Percentiles rank a stretch among this genome's conserved stretches.
phyloP scores from a whole-genome alignment of 1,140 invertebrate species.

The Neotoxoptera formosana region DNA sequence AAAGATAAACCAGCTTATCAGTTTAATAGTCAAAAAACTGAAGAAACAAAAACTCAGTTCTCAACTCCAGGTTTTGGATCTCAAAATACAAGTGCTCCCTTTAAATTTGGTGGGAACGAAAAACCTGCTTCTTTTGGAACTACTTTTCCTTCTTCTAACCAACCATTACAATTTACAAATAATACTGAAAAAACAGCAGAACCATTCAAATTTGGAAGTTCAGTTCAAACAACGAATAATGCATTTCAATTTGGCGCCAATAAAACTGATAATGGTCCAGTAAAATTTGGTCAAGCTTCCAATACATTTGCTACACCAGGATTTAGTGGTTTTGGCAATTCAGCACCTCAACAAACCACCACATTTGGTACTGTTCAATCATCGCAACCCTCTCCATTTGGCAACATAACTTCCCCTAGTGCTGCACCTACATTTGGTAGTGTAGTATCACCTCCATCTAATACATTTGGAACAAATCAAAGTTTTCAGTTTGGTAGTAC shows the following conservation, averaged over 20 bases:
- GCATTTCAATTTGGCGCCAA: not conserved
- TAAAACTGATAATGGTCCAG: not conserved
- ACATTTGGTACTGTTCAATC: slow-evolving; percentile 9
- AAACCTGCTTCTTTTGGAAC: slow-evolving; percentile 32
- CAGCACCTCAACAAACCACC: not conserved
- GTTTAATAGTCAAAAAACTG: slow-evolving; percentile 24
- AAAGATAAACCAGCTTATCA: slow-evolving; percentile 17
- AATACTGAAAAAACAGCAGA: not conserved
- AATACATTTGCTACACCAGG: not conserved
- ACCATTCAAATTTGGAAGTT: slow-evolving; percentile 44
- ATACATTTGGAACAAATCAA: slow-evolving; percentile 31
- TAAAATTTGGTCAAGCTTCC: slow-evolving; percentile 30
- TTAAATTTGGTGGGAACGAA: slow-evolving; percentile 25
- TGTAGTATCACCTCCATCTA: not conserved
- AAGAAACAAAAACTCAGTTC: slow-evolving; percentile 30
- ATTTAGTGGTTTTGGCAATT: slow-evolving; percentile 20
- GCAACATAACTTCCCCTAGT: not conserved
- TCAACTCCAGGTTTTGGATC: slow-evolving; percentile 17
- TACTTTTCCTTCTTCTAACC: slow-evolving; percentile 4
- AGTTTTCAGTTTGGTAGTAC: slow-evolving; percentile 39
- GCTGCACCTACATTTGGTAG: not conserved
- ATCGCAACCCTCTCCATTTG: not conserved
- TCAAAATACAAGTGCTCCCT: slow-evolving; percentile 30
- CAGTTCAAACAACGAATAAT: not conserved
- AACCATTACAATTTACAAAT: slow-evolving; percentile 31